These are phyloP conservation scores for Rhabdomys pumilio DNA, from an alignment of 2,797 vertebrate species.

Conservation along the genomic window DNA sequence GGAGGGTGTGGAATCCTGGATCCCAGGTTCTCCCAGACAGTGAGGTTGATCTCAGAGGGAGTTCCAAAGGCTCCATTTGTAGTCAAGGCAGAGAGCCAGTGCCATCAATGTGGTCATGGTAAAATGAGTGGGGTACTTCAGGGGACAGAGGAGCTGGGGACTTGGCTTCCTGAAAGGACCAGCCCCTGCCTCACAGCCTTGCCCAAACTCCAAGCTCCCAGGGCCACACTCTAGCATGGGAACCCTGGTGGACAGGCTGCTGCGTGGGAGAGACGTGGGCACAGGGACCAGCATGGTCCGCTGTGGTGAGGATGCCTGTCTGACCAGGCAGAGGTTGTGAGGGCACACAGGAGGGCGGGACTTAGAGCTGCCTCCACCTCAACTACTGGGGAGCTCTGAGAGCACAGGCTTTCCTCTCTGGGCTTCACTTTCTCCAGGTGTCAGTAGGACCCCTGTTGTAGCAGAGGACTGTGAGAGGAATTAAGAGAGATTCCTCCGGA, in stretches of 20 bases:
- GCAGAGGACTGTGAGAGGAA: not conserved
- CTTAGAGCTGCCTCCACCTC: not conserved
- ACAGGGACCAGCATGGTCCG: not conserved
- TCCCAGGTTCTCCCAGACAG: not conserved
- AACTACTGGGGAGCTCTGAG: conserved; percentile 1
- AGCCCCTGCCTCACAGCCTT: not conserved
- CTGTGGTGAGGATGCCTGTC: not conserved
- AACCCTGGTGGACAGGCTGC: not conserved
- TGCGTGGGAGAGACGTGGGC: not conserved
- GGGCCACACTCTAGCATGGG: not conserved
- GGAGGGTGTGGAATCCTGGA: not conserved
- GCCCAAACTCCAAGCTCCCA: not conserved
- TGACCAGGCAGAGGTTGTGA: not conserved
- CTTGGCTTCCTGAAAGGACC: conserved; percentile 27
- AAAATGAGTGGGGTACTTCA: not conserved
- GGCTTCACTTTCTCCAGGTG: conserved; percentile 38
- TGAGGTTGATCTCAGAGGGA: not conserved
- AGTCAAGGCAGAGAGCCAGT: not conserved
- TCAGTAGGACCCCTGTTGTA: not conserved
- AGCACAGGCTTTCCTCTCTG: not conserved
- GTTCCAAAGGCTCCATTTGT: not conserved
- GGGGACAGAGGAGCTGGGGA: not conserved
- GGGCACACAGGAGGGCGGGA: not conserved
- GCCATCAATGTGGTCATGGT: not conserved
- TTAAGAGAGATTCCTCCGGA: conserved; percentile 16